Base-by-base conservation (phyloP, 2,113 vertebrate genomes). In the Oceanodroma tethys region DNA sequence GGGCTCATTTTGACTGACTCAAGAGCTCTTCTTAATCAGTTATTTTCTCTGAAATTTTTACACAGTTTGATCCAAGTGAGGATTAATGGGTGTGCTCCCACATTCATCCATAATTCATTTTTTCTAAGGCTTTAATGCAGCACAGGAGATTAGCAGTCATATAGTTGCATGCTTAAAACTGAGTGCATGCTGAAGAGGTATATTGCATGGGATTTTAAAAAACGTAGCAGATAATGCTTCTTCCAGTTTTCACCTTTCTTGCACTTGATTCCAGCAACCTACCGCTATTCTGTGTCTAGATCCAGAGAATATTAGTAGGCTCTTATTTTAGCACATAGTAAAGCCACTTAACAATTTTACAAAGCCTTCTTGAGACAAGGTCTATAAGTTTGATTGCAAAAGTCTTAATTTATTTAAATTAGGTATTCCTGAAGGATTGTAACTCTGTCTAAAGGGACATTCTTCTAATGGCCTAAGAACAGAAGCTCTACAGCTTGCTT, bases 41-140 rank as follows among this genome's bases (percentile, higher is more conserved):
- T 93, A 45, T 63, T 93, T 93, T 90, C 71, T 78, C 59, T 76
- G 79, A 80, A 73, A 34, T 66, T 86, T 43, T 91, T 75, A 56
- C 53, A 34, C 26, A 15, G 55, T 68, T 88, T 80, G 67, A 95
- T 88, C 67, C 59, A 53, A 73, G 75, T 0, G 1, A 70, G 80
- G 50, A 89, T 92, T 95, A 89, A 67, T 81, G 81, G 47, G 27
- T 81, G 29, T 91, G 80, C 73, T 93, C 63, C 72, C 63, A 86
- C 63, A 42, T 92, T 93, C 74, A 92, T 82, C 86, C 47, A 47
- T 94, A 92, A 93, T 92, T 92, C 71, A 74, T 93, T 83, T 67
- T 86, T 94, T 91, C 75, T n/a, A 55, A 86, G 75, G 47, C 40
- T 88, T 88, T 91, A 65, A 34, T 84, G 68, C 13, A 5, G 29